Evolutionary conservation across 2,113 vertebrate genomes (phyloP).

Genomic region (Piprites chloris): DNA sequence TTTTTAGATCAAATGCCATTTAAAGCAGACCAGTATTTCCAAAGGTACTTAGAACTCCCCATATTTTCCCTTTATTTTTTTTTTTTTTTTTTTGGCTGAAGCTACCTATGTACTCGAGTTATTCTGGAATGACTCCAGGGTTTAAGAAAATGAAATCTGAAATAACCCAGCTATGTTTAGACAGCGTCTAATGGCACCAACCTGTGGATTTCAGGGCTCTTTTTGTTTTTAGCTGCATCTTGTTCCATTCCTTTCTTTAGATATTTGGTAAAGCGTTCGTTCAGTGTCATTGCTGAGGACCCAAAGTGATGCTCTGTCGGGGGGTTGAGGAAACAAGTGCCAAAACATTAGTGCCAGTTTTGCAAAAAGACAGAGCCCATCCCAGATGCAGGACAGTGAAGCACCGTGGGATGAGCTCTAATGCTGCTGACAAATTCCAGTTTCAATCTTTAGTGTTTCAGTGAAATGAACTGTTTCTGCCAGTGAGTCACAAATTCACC

Average conservation of each 20-base stretch:
- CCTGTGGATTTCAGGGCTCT: conserved; percentile 99
- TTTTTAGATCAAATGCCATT: background rate
- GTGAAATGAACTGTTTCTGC: background rate
- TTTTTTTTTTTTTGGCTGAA: background rate
- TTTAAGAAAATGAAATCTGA: background rate
- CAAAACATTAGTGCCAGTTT: background rate
- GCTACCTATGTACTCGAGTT: background rate
- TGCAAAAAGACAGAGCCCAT: background rate
- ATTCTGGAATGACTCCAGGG: background rate
- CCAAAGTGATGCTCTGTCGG: conserved; percentile 92
- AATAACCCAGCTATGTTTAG: background rate
- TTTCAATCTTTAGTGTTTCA: background rate
- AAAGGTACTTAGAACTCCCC: background rate
- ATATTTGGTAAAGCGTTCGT: conserved; percentile 95
- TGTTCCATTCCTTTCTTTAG: conserved; percentile 93
- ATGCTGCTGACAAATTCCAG: background rate
- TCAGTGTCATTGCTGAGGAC: conserved; percentile 89
- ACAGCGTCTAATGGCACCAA: conserved; percentile 52
- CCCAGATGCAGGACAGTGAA: background rate
- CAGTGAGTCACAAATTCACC: background rate
- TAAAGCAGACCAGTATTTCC: background rate
- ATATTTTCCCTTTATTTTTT: background rate
- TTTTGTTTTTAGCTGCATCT: conserved; percentile 90
- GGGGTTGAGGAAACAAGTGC: background rate
- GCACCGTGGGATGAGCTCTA: background rate